Base-by-base conservation (phyloP, 1,140 invertebrate genomes). In the Neodiprion pinetum region DNA sequence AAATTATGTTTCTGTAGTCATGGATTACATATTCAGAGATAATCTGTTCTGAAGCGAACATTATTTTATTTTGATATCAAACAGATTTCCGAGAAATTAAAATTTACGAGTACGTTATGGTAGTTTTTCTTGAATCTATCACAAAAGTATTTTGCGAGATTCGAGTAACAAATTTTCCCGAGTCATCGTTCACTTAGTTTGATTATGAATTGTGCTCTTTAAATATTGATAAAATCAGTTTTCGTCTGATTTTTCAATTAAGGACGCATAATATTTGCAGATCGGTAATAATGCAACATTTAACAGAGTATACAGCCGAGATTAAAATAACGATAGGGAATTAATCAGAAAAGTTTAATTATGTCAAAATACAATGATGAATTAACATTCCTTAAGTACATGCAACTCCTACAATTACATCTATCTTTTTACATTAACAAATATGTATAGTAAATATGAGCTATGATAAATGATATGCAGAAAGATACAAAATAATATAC, bases 311-410 rank as follows among this genome's bases (percentile, higher is more conserved):
- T 47, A 61, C 53, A 50, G 11, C 71, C 21, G 48, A n/a, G 40
- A 53, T 49, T 61, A 12, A 40, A 23, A 72, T 12, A 61, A 53
- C 17, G 17, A 69, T 23, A 23, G 77, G 48, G 78, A 76, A 84
- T 83, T 80, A 83, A 82, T 82, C 78, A 81, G 73, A 80, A 83
- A 76, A 80, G 79, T 87, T 84, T 82, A 85, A 85, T 84, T 76
- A 80, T 80, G 73, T 79, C 76, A 83, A 80, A 83, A 75, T 86
- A 87, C 80, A 86, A 74, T 80, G 83, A 77, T 81, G 75, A 83
- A 86, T 85, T 82, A 85, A 86, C 85, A 87, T 83, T 86, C 83
- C 85, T 85, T 84, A 84, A 79, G 73, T 83, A 87, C 83, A 86
- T 86, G 82, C 82, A 83, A 72, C 70, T 76, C 79, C 78, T 82